Evolutionary conservation across 2,113 vertebrate genomes (phyloP), one percentile per base, ranked within the genome.

Genomic region (Melanotaenia duboulayi): DNA sequence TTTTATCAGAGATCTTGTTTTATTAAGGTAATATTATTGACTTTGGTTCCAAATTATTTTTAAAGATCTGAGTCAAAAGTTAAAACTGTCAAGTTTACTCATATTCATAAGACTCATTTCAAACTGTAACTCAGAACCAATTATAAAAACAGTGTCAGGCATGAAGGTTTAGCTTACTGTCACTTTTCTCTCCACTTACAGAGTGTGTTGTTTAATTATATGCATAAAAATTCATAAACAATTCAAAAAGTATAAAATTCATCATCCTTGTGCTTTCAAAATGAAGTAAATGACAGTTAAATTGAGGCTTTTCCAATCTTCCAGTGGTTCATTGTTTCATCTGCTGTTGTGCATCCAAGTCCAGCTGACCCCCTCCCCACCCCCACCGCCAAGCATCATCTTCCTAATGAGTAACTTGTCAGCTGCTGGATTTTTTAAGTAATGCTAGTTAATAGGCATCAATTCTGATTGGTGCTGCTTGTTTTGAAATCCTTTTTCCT

Each of bases 361-460:
- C 82, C 74, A 65, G 85, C 81, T 83, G 81, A 87, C 84, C 76
- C 56, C 67, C 84, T 56, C 25, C 84, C 57, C 25, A 37, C 52
- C 28, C 75, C 72, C 70, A 28, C 28, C 32, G 7, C 91, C 81
- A 76, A 80, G 89, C 86, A 86, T 89, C 81, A 91, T 91, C 85
- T 84, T 90, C 73, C 75, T 92, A 90, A 92, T 89, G 90, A 90
- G 77, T 66, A 78, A 82, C 73, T 92, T 88, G 74, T 86, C 71
- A 84, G 71, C 80, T 75, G 80, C 85, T 89, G 80, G 87, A n/a
- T 80, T 85, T 86, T 85, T 82, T 87, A 28, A 6, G 28, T 28
- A 87, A 90, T 35, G 32, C 32, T 7, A 35, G 32, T 76, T 67
- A 85, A 90, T 83, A 76, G 65, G 62, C 84, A 87, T 87, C 82